A percentile compares a stretch with the other conserved stretches of the same genome.
Evolutionary conservation across 2,113 vertebrate species (phyloP).

Genomic region (Albula glossodonta): DNA sequence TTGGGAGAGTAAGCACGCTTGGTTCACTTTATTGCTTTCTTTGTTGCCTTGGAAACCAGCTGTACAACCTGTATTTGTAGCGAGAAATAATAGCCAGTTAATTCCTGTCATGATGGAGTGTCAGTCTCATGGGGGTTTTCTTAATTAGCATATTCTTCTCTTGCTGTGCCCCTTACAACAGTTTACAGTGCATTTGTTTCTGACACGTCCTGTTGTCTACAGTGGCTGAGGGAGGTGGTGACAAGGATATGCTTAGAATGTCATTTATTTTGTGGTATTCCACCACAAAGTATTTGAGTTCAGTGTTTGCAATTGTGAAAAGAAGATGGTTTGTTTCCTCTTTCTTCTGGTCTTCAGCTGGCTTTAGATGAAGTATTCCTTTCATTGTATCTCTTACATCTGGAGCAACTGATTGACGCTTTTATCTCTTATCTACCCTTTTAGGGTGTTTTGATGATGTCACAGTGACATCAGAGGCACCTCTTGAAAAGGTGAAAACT

Average conservation of each 20-base stretch:
- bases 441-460: not conserved
- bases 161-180: conserved; percentile 11
- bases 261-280: not conserved
- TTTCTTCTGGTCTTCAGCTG: not conserved
- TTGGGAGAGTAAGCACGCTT: conserved; percentile 49
- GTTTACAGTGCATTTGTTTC: not conserved
- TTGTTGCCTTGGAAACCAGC: conserved; percentile 69
- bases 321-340: no score
- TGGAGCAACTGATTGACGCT: not conserved
- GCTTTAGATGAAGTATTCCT: not conserved
- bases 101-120: conserved; percentile 23
- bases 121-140: conserved; percentile 27
- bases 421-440: not conserved
- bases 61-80: conserved; percentile 34
- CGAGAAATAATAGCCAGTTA: conserved; percentile 34
- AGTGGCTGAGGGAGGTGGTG: not conserved
- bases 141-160: conserved; percentile 39
- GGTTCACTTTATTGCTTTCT: conserved; percentile 56
- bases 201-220: not conserved
- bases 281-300: not conserved
- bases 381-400: not conserved
- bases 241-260: not conserved
- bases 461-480: not conserved
- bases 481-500: not conserved
- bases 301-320: not conserved